These are phyloP conservation scores for Drosophila arawakana DNA, from an alignment of 1,140 invertebrate genomes.

Conservation along the genomic window DNA sequence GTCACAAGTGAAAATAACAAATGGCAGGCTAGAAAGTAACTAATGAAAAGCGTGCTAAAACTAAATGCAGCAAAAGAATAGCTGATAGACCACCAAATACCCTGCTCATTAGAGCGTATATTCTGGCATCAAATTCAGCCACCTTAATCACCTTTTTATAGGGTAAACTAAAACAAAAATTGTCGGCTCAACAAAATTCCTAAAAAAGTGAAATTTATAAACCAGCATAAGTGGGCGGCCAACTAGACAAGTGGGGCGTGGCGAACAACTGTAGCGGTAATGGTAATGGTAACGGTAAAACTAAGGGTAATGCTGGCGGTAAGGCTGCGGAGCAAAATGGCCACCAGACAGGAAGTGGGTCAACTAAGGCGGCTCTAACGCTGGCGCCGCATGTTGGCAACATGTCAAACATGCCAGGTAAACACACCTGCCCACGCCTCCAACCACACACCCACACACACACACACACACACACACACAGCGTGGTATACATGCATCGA, in stretches of 20 bases:
- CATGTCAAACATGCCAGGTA: constrained; percentile 58
- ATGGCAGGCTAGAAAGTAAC: constrained; percentile 36
- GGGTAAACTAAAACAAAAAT: constrained; percentile 29
- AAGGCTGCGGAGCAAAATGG: constrained; percentile 13
- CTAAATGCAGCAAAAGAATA: neutral
- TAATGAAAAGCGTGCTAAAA: constrained; percentile 38
- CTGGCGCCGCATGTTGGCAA: constrained; percentile 53
- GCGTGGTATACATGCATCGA: constrained; percentile 53
- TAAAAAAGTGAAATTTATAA: constrained; percentile 33
- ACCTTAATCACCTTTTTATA: neutral
- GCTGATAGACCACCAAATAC: neutral
- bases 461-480: constrained; percentile 38
- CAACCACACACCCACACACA: constrained; percentile 20
- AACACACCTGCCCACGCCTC: constrained; percentile 24
- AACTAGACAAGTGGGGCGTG: neutral
- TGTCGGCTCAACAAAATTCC: constrained; percentile 27
- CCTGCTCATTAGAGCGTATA: neutral
- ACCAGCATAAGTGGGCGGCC: constrained; percentile 17
- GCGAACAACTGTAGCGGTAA: constrained; percentile 4
- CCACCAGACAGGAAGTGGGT: constrained; percentile 57
- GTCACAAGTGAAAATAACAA: constrained; percentile 46
- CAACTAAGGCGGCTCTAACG: constrained; percentile 38
- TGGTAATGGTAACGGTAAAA: neutral
- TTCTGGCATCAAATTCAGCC: neutral
- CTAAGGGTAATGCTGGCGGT: neutral